These are phyloP conservation scores for Bergia puertoricense DNA, from an alignment of 92 coral and sea anemone genomes.

Conservation along the genomic window DNA sequence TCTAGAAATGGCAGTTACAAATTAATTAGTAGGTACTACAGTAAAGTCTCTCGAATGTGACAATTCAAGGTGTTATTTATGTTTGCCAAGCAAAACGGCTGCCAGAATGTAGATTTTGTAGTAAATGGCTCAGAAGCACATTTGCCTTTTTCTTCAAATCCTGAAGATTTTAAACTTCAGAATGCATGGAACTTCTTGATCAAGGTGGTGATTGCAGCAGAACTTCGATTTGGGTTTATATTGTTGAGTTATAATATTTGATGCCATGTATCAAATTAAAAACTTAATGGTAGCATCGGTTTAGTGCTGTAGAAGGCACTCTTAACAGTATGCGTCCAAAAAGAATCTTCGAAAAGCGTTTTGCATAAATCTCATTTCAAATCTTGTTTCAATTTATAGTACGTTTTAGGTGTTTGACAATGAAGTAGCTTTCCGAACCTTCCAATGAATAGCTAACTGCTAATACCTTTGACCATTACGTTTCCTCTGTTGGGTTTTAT, in stretches of 20 bases:
- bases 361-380: neutral
- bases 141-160: too few species aligned
- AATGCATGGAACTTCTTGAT: neutral
- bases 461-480: too few species aligned
- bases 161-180: neutral
- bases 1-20: too few species aligned
- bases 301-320: neutral
- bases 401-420: neutral
- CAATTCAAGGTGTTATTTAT: neutral
- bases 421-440: neutral
- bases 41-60: neutral
- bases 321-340: neutral
- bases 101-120: neutral
- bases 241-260: neutral
- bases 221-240: too few species aligned
- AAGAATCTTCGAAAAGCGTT: neutral
- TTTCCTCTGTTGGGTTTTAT: neutral
- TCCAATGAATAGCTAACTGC: neutral
- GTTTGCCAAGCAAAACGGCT: neutral
- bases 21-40: neutral
- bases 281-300: neutral
- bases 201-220: neutral
- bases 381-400: neutral
- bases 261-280: neutral
- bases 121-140: neutral